A percentile compares a stretch with the other conserved stretches of the same genome.
Conservation (phyloP, 2,797 vertebrate species). For the Silurus aristotelis region DNA sequence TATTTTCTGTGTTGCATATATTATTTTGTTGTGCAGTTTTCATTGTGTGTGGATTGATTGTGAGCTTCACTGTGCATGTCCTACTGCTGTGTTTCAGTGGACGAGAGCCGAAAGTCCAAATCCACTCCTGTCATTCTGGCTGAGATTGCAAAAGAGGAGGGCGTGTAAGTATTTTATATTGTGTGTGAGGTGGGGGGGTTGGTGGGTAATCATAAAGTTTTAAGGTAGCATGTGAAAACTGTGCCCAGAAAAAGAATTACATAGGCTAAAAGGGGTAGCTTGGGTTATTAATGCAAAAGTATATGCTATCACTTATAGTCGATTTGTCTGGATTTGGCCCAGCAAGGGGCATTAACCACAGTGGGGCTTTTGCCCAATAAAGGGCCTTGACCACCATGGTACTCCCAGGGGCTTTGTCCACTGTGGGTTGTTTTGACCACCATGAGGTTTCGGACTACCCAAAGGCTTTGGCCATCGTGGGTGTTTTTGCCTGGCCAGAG, state of each 20-base stretch:
- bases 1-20: background rate
- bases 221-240: background rate
- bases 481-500: background rate
- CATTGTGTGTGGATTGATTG: background rate
- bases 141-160: slow-evolving; percentile 80
- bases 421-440: background rate
- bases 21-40: background rate
- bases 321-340: background rate
- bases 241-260: background rate
- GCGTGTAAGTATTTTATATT: slow-evolving; percentile 70
- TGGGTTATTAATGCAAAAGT: background rate
- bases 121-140: slow-evolving; percentile 77
- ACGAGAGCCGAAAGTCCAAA: slow-evolving; percentile 75
- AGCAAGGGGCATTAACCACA: background rate
- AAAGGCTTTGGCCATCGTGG: background rate
- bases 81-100: slow-evolving; percentile 67
- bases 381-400: background rate
- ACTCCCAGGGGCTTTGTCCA: background rate
- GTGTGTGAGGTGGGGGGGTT: background rate
- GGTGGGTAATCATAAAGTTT: too few relatives aligned
- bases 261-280: background rate
- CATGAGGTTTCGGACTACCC: background rate
- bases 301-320: background rate
- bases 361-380: background rate
- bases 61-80: background rate